Base-by-base conservation (phyloP, 2,113 vertebrate genomes). In the Acrocephalus kingi region DNA sequence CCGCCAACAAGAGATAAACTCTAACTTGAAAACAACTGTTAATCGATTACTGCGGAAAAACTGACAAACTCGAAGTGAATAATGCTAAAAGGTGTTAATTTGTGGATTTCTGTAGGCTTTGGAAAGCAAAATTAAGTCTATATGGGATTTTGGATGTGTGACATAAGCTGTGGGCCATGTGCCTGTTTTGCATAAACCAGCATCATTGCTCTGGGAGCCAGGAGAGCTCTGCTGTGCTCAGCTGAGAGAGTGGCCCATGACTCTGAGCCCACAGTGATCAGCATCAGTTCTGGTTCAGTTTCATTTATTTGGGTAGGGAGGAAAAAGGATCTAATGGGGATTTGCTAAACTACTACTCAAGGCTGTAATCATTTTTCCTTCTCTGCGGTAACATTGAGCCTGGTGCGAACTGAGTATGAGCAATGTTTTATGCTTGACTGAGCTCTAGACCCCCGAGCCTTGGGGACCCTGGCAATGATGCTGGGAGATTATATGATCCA, bases 11-110 rank as follows among this genome's bases (percentile, higher is more conserved):
- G 88, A 81, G 93, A 93, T 23, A 93, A 95, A 78, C 52, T 56
- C 66, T 79, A 95, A 79, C 91, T 91, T 75, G 94, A 97, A 97
- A 96, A 97, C 84, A 94, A 96, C 94, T 94, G 87, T 66, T 94
- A 94, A 95, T 96, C 71, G 83, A 95, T 97, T 88, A 97, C 88
- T 71, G 64, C 48, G 78, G 89, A 69, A 93, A 94, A 94, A 55
- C 76, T 94, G 93, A 96, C 89, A 95, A 93, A 95, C 71, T 71
- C 12, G 0, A 54, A 93, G 54, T 56, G 82, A 91, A 95, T 88
- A 87, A 92, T 68, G 82, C 54, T 84, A 92, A 84, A 87, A 74
- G 33, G 19, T 93, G 91, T 84, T 79, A 84, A 94, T 90, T 35
- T 39, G 90, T 94, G 91, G 43, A 92, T 96, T 95, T 96, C 85